phyloP scores from a whole-genome alignment of 2,113 vertebrate species.

The Hiodon alosoides region DNA sequence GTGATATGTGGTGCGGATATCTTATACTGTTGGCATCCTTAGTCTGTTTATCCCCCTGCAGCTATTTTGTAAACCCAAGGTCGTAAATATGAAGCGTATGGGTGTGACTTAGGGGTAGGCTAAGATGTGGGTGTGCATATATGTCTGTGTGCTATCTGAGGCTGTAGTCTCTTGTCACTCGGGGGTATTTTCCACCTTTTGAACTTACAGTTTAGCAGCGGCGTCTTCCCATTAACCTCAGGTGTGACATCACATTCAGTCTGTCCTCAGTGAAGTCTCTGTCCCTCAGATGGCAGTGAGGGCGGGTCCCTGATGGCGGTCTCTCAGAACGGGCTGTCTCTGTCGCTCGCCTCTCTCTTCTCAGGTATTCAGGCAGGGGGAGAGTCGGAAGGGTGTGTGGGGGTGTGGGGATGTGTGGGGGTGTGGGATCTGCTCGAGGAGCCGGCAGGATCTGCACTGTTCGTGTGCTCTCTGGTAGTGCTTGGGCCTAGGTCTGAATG shows the following conservation, averaged over 20 bases:
- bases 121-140: not conserved
- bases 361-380: conserved; percentile 74
- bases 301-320: conserved; percentile 85
- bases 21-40: too few relatives aligned
- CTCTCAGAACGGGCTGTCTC: conserved; percentile 81
- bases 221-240: not conserved
- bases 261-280: conserved; percentile 58
- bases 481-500: too few relatives aligned
- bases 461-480: not conserved
- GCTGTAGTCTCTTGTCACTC: not conserved
- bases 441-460: not conserved
- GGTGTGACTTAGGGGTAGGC: too few relatives aligned
- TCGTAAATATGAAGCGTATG: too few relatives aligned
- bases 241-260: conserved; percentile 30
- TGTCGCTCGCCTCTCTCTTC: conserved; percentile 88
- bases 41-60: too few relatives aligned
- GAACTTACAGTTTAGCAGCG: not conserved
- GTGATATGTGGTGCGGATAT: too few relatives aligned
- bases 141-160: not conserved
- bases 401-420: conserved; percentile 16
- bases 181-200: too few relatives aligned
- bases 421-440: conserved; percentile 4
- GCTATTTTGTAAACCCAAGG: too few relatives aligned
- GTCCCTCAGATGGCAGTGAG: conserved; percentile 87
- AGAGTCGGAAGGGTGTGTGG: not conserved